A percentile compares a stretch with the other conserved stretches of the same genome.
phyloP scores from a whole-genome alignment of 1,140 invertebrate genomes.

The Teleogryllus occipitalis region DNA sequence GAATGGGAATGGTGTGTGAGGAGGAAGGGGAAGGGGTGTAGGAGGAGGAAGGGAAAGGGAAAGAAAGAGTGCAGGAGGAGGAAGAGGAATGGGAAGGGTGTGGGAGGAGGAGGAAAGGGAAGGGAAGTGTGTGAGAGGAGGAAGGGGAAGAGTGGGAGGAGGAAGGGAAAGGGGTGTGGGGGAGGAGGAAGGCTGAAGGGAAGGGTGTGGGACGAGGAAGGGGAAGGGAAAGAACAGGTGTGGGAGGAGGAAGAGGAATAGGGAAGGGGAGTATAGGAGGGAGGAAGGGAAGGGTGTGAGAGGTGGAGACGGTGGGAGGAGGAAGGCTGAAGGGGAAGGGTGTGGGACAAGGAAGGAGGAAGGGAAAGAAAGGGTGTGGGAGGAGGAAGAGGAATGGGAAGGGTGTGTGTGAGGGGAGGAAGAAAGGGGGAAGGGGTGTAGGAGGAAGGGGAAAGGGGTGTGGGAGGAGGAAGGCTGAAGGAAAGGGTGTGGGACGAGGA shows the following conservation, averaged over 20 bases:
- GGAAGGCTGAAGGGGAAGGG: too few species aligned
- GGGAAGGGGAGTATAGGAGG: too few species aligned
- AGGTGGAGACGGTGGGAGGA: neutral
- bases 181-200: too few species aligned
- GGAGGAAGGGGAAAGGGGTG: too few species aligned
- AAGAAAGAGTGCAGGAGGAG: neutral
- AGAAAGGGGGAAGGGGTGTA: too few species aligned
- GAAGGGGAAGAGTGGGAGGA: neutral
- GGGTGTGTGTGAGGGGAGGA: neutral
- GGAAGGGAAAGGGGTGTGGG: too few species aligned
- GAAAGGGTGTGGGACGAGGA: neutral
- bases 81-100: neutral
- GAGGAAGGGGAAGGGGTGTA: too few species aligned
- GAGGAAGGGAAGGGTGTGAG: neutral
- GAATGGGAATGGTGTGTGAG: neutral
- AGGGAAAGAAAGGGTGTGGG: too few species aligned
- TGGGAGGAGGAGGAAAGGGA: too few species aligned
- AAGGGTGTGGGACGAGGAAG: neutral
- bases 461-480: neutral
- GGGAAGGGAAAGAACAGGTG: neutral
- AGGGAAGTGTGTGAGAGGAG: neutral
- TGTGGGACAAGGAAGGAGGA: too few species aligned
- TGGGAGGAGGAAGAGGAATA: neutral
- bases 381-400: too few species aligned
- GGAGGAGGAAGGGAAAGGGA: too few species aligned